A percentile compares a stretch with the other conserved stretches of the same genome.
phyloP scores from a whole-genome alignment of 1,140 invertebrate genomes.

The Bombus waltoni region DNA sequence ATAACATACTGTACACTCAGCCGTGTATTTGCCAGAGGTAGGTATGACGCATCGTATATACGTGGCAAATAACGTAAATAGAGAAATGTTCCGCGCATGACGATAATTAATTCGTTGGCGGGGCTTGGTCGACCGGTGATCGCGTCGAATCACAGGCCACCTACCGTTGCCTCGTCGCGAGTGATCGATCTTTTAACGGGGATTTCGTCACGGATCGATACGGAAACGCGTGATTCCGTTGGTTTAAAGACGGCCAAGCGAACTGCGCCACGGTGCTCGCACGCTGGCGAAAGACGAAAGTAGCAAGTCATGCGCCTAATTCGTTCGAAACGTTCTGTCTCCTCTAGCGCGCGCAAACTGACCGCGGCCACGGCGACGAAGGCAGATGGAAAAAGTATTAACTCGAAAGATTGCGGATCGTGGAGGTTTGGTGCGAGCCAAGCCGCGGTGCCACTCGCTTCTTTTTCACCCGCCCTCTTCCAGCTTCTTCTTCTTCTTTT shows the following conservation, averaged over 20 bases:
- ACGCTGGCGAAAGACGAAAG: slow-evolving; percentile 23
- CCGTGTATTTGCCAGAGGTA: slow-evolving; percentile 38
- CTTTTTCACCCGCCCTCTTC: slow-evolving; percentile 23
- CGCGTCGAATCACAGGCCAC: not conserved
- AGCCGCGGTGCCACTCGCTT: slow-evolving; percentile 28
- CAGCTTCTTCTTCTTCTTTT: not conserved
- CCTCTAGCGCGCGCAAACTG: slow-evolving; percentile 11
- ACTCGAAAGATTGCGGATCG: slow-evolving; percentile 30
- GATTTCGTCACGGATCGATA: not conserved
- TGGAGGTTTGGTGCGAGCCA: slow-evolving; percentile 3
- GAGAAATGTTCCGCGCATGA: not conserved
- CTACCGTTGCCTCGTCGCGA: not conserved
- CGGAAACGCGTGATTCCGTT: not conserved
- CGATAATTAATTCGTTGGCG: slow-evolving; percentile 35
- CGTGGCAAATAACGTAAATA: slow-evolving; percentile 30
- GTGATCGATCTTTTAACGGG: not conserved
- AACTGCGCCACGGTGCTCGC: not conserved
- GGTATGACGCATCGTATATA: slow-evolving; percentile 3
- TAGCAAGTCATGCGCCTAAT: slow-evolving; percentile 50
- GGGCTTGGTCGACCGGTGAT: not conserved
- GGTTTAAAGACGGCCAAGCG: not conserved
- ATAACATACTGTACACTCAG: slow-evolving; percentile 73
- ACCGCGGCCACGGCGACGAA: not conserved
- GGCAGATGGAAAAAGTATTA: slow-evolving; percentile 14
- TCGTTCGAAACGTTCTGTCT: slow-evolving; percentile 35